These are phyloP conservation scores for Diplodus sargus DNA, from an alignment of 2,797 vertebrate genomes.

Conservation along the genomic window DNA sequence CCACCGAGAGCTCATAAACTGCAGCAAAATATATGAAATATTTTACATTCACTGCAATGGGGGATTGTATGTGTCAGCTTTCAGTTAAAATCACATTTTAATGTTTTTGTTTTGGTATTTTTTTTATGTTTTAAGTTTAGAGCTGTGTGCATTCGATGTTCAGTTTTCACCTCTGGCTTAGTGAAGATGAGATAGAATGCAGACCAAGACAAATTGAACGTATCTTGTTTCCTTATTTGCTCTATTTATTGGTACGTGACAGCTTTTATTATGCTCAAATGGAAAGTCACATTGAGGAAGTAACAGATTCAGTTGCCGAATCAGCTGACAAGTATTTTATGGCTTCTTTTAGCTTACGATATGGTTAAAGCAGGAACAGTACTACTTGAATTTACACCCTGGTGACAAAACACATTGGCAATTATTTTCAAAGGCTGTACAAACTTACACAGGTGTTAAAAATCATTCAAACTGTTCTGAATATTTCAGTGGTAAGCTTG, in stretches of 20 bases:
- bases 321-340: not conserved
- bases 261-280: not conserved
- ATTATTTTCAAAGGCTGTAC: not conserved
- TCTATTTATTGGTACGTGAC: not conserved
- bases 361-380: not conserved
- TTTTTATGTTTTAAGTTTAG: not conserved
- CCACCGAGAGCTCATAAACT: not conserved
- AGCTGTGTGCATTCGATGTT: not conserved
- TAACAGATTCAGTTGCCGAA: not conserved
- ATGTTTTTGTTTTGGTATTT: not conserved
- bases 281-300: not conserved
- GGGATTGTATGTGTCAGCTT: not conserved
- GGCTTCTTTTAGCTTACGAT: not conserved
- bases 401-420: not conserved
- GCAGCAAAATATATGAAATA: not conserved
- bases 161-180: not conserved
- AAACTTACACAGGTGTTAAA: too few species aligned
- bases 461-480: not conserved
- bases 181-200: not conserved
- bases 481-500: too few species aligned
- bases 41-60: not conserved
- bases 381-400: not conserved
- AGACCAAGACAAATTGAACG: not conserved
- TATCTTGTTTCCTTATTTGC: not conserved
- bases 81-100: not conserved